Conservation (phyloP, 2,113 vertebrate species). For the Microtus pennsylvanicus region DNA sequence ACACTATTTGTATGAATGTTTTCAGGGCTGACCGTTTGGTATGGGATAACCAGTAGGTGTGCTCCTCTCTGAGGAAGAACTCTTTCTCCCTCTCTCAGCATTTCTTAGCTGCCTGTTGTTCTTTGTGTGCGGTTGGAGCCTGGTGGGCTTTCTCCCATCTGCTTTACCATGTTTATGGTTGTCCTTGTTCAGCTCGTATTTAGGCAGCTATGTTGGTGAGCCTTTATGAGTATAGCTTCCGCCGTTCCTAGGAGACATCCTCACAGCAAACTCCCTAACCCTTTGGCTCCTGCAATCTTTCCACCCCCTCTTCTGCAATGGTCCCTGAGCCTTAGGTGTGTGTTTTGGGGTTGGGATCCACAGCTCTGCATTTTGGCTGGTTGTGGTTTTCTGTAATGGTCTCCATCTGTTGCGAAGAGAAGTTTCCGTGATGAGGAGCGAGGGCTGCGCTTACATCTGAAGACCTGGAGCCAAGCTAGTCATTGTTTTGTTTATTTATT, state of each 20-base stretch:
- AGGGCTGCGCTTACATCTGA: not conserved
- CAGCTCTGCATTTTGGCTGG: not conserved
- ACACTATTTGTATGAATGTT: not conserved
- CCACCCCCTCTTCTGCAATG: not conserved
- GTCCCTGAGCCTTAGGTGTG: not conserved
- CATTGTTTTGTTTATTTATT: constrained; percentile 54
- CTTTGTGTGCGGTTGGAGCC: not conserved
- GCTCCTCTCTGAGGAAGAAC: not conserved
- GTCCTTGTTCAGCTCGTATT: not conserved
- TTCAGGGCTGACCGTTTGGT: not conserved
- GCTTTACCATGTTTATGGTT: not conserved
- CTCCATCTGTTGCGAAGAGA: not conserved
- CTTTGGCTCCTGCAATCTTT: not conserved
- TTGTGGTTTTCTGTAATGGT: not conserved
- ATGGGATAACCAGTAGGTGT: not conserved
- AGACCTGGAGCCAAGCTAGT: not conserved
- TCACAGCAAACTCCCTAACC: no score
- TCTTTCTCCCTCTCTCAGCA: not conserved
- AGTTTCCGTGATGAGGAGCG: not conserved
- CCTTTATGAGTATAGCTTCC: not conserved
- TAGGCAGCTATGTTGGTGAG: not conserved
- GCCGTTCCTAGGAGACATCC: not conserved
- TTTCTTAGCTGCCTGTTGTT: no score
- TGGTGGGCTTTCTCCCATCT: not conserved
- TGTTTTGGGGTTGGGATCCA: not conserved